phyloP scores from a whole-genome alignment of 2,797 vertebrate species.

The Sebastes matsubarae region DNA sequence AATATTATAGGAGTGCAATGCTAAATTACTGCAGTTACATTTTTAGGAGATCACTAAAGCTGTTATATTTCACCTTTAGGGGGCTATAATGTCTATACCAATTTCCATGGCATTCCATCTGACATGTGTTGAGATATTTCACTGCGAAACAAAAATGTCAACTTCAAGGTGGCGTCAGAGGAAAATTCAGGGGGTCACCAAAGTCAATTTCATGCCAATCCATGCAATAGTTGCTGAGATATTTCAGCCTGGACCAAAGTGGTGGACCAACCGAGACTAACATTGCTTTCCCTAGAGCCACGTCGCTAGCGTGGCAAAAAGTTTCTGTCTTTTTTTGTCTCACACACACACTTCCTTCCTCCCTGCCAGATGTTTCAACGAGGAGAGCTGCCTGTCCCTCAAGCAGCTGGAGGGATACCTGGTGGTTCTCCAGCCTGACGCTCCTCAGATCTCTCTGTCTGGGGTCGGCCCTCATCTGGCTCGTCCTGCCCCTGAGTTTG shows the following conservation, averaged over 20 bases:
- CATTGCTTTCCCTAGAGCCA: not conserved
- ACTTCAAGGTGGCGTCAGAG: not conserved
- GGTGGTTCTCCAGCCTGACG: conserved; percentile 96
- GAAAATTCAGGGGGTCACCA: not conserved
- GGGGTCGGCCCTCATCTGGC: conserved; percentile 92
- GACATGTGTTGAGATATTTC: not conserved
- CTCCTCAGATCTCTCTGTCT: conserved; percentile 95
- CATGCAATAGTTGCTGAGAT: no score
- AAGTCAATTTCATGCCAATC: no score
- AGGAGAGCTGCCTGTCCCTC: conserved; percentile 95
- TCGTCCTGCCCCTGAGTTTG: conserved; percentile 91
- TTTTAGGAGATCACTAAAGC: not conserved
- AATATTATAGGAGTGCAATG: not conserved
- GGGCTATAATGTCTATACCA: not conserved
- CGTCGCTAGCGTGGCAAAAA: not conserved
- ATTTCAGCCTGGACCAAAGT: not conserved
- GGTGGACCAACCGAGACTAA: not conserved
- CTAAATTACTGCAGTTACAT: not conserved
- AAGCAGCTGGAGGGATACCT: conserved; percentile 95
- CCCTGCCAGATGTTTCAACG: conserved; percentile 92
- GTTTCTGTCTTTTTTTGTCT: not conserved
- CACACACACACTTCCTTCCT: not conserved
- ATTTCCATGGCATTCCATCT: not conserved
- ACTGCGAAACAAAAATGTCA: not conserved
- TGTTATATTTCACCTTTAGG: not conserved